phyloP scores from a whole-genome alignment of 2,888 invertebrate genomes.

The Branchinecta sandiegonensis region DNA sequence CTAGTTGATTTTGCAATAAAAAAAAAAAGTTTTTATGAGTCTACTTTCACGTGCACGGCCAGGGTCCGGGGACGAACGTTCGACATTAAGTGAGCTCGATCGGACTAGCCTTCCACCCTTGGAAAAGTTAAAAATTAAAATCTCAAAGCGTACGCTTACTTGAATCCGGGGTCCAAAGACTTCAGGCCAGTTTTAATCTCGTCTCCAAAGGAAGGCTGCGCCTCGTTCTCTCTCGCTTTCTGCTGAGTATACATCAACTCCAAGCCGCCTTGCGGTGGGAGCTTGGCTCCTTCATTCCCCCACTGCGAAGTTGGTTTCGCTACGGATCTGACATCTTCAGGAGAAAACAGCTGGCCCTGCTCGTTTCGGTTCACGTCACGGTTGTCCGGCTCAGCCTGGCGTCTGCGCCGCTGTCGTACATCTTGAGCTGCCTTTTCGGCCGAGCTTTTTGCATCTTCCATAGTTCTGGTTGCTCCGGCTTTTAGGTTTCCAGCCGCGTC shows the following conservation, averaged over 20 bases:
- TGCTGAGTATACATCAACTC: conserved; percentile 5
- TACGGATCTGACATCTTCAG: background rate
- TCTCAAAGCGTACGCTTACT: background rate
- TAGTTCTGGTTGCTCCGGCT: background rate
- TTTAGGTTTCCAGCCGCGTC: background rate
- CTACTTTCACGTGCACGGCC: no score
- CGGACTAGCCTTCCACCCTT: no score
- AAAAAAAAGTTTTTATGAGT: no score
- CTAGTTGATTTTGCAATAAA: no score
- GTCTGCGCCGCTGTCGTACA: background rate
- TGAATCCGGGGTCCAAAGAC: conserved; percentile 1
- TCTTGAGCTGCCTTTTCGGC: background rate
- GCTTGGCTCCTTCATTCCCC: background rate
- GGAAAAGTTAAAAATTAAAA: no score
- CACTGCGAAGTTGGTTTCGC: conserved; percentile 5
- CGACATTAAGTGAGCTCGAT: no score
- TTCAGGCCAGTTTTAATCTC: conserved; percentile 6
- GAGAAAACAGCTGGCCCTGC: background rate
- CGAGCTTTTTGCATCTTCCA: background rate
- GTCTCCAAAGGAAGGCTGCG: conserved; percentile 3
- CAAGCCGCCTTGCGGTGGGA: conserved; percentile 10
- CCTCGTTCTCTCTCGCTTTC: conserved; percentile 1
- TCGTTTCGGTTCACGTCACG: no score
- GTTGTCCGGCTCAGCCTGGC: no score
- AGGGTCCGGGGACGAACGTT: no score